Evolutionary conservation across 2,113 vertebrate genomes (phyloP), one percentile per base, ranked within the genome.

Genomic region (Perognathus longimembris): DNA sequence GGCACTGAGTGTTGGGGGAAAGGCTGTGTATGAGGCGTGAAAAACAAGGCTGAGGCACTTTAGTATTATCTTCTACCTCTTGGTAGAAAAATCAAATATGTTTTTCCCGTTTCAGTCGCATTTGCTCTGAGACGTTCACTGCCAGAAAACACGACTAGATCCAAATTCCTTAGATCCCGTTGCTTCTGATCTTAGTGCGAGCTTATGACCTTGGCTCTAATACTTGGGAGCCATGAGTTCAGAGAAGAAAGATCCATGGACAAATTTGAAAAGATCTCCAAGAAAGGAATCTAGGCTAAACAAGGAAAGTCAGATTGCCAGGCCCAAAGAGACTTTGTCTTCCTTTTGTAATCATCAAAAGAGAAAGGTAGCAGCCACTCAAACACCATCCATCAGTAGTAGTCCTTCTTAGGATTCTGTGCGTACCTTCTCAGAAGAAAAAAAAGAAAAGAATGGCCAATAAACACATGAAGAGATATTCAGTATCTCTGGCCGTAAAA

Each of bases 41-140:
- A 28, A 69, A 94, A 92, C 40, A 85, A 86, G 30, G 21, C 32
- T 24, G 26, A 74, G 50, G 21, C 0, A 0, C 50, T 91, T 91
- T 95, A 78, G 24, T 71, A 64, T 74, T 59, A 70, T 63, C 63
- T 32, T 45, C 84, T 81, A 64, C 54, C 59, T 94, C 50, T 85
- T 91, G 40, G 57, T 87, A 92, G 59, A 81, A 76, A 95, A 81
- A 85, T 76, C 34, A 89, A 84, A 66, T 38, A 77, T 1, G 26
- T 73, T 89, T 15, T 17, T 1, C 11, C 1, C 30, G 40, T 90
- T 88, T 66, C 50, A 75, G 69, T 75, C 81, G 17, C 9, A 45
- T 81, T 85, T 57, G 64, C 9, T 79, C 17, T 40, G 69, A 57
- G 50, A 82, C 12, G 17, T 28, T 92, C 80, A 61, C 7, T 77